These are phyloP conservation scores for Corythoichthys intestinalis DNA, from an alignment of 2,113 vertebrate genomes.

Conservation along the genomic window DNA sequence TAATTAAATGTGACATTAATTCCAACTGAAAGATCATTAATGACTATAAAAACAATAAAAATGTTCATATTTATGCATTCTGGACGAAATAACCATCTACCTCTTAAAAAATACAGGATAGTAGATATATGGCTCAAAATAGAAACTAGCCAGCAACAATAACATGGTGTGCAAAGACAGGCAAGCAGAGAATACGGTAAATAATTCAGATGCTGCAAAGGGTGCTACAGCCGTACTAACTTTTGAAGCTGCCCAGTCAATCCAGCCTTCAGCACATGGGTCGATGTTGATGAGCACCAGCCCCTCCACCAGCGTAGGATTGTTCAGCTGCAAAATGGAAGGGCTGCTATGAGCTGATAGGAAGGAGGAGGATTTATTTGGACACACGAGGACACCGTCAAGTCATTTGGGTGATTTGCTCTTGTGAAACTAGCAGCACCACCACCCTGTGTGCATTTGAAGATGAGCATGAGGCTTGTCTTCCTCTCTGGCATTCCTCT, in stretches of 20 bases:
- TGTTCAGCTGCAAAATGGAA: constrained; percentile 76
- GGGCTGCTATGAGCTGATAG: neutral
- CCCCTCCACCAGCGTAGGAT: constrained; percentile 88
- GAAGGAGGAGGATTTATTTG: neutral
- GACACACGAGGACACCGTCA: neutral
- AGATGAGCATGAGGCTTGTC: neutral
- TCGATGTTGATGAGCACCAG: constrained; percentile 92
- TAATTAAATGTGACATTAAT: neutral
- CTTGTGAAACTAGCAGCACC: neutral
- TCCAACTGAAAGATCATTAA: neutral
- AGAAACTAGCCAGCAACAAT: neutral
- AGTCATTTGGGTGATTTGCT: neutral
- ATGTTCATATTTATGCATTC: neutral
- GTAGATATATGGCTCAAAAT: neutral
- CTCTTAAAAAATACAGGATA: neutral
- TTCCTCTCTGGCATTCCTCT: too few relatives aligned
- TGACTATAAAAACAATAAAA: neutral
- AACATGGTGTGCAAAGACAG: neutral
- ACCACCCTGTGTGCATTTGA: neutral
- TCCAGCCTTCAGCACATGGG: constrained; percentile 96
- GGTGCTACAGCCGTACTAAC: constrained; percentile 51
- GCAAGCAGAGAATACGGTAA: constrained; percentile 2
- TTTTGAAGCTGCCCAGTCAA: constrained; percentile 97
- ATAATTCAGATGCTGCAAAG: constrained; percentile 21
- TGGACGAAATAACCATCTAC: neutral